Evolutionary conservation across 1,140 invertebrate species (phyloP).

Genomic region (Neodiprion lecontei): DNA sequence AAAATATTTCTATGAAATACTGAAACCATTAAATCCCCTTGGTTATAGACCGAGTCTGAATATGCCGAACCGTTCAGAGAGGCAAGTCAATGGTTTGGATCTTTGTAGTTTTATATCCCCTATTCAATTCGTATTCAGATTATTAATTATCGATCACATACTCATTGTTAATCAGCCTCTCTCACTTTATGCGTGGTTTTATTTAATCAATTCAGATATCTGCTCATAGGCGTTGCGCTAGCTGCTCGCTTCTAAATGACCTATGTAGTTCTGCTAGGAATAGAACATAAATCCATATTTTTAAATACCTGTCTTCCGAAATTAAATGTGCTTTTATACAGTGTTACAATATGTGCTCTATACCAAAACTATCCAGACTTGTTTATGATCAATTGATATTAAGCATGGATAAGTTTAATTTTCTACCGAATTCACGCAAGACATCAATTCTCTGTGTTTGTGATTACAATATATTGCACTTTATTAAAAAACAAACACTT

Average conservation of each 20-base stretch:
- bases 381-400: too few relatives aligned
- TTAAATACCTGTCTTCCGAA: slow-evolving; percentile 31
- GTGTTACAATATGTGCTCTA: too few relatives aligned
- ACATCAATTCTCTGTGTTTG: too few relatives aligned
- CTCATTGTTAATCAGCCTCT: slow-evolving; percentile 42
- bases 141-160: slow-evolving; percentile 42
- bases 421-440: too few relatives aligned
- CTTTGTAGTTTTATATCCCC: slow-evolving; percentile 58
- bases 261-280: slow-evolving; percentile 49
- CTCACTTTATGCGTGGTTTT: slow-evolving; percentile 49
- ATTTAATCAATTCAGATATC: slow-evolving; percentile 49
- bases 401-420: too few relatives aligned
- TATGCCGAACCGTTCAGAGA: slow-evolving; percentile 65
- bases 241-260: slow-evolving; percentile 56
- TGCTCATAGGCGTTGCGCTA: slow-evolving; percentile 51
- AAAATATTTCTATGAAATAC: slow-evolving; percentile 47
- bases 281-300: slow-evolving; percentile 43
- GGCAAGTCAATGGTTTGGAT: slow-evolving; percentile 64
- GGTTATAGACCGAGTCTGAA: slow-evolving; percentile 64
- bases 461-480: too few relatives aligned
- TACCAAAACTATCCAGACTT: too few relatives aligned
- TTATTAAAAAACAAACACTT: too few relatives aligned
- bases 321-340: background rate
- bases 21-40: slow-evolving; percentile 55
- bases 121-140: slow-evolving; percentile 37